phyloP scores from a whole-genome alignment of 2,797 vertebrate species.

The Notolabrus celidotus region DNA sequence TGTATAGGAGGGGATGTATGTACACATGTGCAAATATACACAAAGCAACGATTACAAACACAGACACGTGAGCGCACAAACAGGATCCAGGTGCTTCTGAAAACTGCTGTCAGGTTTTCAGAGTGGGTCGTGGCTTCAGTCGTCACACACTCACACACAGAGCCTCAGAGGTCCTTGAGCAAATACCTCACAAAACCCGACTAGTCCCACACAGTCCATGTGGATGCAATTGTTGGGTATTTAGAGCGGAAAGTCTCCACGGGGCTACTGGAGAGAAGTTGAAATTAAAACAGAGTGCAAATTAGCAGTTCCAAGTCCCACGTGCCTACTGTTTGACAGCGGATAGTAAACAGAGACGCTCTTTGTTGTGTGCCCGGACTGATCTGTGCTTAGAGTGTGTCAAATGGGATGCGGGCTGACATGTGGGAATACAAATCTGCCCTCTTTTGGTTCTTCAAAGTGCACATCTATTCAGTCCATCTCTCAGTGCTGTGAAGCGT shows the following conservation, averaged over 20 bases:
- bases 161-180: slow-evolving; percentile 50
- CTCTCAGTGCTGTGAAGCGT: slow-evolving; percentile 26
- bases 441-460: slow-evolving; percentile 62
- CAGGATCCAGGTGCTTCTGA: slow-evolving; percentile 37
- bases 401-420: slow-evolving; percentile 41
- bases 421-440: slow-evolving; percentile 47
- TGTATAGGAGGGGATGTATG: slow-evolving; percentile 1
- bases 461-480: slow-evolving; percentile 38
- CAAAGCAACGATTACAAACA: slow-evolving; percentile 16
- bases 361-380: slow-evolving; percentile 56
- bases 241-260: slow-evolving; percentile 80
- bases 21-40: slow-evolving; percentile 5
- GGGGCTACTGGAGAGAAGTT: slow-evolving; percentile 67
- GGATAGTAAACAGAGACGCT: slow-evolving; percentile 68
- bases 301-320: slow-evolving; percentile 67
- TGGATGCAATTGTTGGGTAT: slow-evolving; percentile 78
- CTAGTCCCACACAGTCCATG: slow-evolving; percentile 60
- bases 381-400: slow-evolving; percentile 54
- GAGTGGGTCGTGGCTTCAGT: slow-evolving; percentile 7
- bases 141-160: slow-evolving; percentile 25
- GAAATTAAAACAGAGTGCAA: slow-evolving; percentile 62
- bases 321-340: slow-evolving; percentile 57
- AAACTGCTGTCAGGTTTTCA: slow-evolving; percentile 36
- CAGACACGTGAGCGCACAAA: slow-evolving; percentile 39
- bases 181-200: slow-evolving; percentile 41